Base-by-base conservation (phyloP, 1,140 invertebrate genomes). In the Homalodisca vitripennis region DNA sequence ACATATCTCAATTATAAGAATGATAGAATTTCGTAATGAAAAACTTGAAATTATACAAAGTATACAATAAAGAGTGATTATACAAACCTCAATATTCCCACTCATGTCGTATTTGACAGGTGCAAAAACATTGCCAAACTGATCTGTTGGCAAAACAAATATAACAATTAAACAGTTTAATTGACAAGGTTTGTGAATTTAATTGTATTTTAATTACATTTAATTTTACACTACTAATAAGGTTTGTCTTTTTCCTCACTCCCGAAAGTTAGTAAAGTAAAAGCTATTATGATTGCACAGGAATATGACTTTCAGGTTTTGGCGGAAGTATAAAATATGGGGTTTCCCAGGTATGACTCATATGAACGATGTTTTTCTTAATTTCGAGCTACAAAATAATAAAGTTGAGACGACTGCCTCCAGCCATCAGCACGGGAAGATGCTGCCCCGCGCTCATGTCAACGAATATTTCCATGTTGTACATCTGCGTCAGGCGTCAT, bases 21-120 rank as follows among this genome's bases (percentile, higher is more conserved):
- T n/a, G n/a, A n/a, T n/a, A n/a, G n/a, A n/a, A n/a, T n/a, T n/a
- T n/a, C n/a, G n/a, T n/a, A n/a, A n/a, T n/a, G n/a, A n/a, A n/a
- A n/a, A n/a, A n/a, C n/a, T n/a, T 6, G 6, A 10, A 41, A 41
- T 41, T 41, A 10, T 41, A 41, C 34, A 41, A 6, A 10, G 17
- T 10, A 17, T 17, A 10, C 34, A 41, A 10, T 41, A 10, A 10
- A 41, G 34, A 41, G 34, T 17, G 2, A 63, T 68, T 46, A 2
- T 20, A 64, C 68, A 65, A 29, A 71, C 70, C 41, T 71, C 66
- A 31, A 71, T 71, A 65, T 71, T 71, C 6, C 70, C 70, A 41
- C 32, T 68, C 66, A 71, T 71, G 26, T 71, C 70, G 55, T 71
- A 71, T 24, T 65, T 67, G 10, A 71, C 70, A 2, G 70, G 66